A percentile compares a stretch with the other conserved stretches of the same genome.
phyloP scores from a whole-genome alignment of 2,888 invertebrate genomes.

The Epistrophe eligans region DNA sequence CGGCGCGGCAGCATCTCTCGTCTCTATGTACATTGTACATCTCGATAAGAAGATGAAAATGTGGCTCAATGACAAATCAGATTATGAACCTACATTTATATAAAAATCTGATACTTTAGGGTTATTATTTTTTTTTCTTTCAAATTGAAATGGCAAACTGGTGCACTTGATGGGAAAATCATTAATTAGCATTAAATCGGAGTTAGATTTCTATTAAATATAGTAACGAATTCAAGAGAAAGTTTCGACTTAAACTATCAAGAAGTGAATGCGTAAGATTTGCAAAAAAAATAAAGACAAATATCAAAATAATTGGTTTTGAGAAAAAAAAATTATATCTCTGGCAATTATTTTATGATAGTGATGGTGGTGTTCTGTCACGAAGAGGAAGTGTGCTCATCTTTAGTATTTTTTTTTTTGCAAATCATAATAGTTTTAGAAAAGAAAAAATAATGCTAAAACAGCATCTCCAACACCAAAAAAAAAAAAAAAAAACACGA shows the following conservation, averaged over 20 bases:
- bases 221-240: constrained; percentile 20
- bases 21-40: background rate
- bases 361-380: background rate
- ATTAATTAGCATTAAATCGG: constrained; percentile 30
- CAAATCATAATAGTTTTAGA: background rate
- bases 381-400: constrained; percentile 23
- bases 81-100: background rate
- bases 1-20: too few relatives aligned
- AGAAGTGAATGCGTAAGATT: constrained; percentile 25
- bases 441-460: background rate
- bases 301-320: constrained; percentile 29
- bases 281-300: constrained; percentile 9
- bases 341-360: constrained; percentile 45
- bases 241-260: constrained; percentile 16
- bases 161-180: constrained; percentile 47
- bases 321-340: constrained; percentile 13
- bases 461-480: background rate
- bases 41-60: constrained; percentile 10
- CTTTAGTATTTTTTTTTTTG: constrained; percentile 14
- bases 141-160: background rate
- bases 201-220: background rate
- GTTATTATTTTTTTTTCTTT: background rate
- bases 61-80: constrained; percentile 25
- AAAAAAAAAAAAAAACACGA: background rate
- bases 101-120: constrained; percentile 3